Base-by-base conservation (phyloP, 2,113 vertebrate species). In the Amblyornis subalaris region DNA sequence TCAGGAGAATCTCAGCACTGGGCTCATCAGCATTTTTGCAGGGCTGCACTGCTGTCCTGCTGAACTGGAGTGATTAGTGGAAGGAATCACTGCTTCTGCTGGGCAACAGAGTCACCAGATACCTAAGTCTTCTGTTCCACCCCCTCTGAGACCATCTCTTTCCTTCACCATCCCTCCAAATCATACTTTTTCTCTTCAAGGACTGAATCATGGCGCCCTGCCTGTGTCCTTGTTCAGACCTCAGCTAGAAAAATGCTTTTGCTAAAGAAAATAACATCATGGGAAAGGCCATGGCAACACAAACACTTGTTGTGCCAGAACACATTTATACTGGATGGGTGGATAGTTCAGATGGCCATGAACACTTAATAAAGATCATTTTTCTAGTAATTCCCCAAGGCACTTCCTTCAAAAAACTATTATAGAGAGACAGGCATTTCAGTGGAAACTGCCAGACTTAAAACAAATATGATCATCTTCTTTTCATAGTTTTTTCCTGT, bases 231-330 rank as follows among this genome's bases (percentile, higher is more conserved):
- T 96, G 90, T 90, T 96, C 81, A 93, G 89, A 90, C 89, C 88
- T 88, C 85, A 58, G 80, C 81, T 96, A 96, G 88, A 94, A 97
- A 96, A 96, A 95, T 94, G 90, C 94, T 93, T 97, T 93, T 91
- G 76, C 96, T 97, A 96, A 97, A 97, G 94, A 96, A 97, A 97
- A 98, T 97, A 98, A 97, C 94, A 97, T 93, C 62, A 97, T 79
- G 75, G 26, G 48, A 54, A 97, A 97, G 94, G 94, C 95, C 97
- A 96, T 94, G 95, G 95, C 96, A 97, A 96, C 97, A 97, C 85
- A 97, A 97, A 98, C 83, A 97, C 82, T 94, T 85, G 88, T 97
- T 92, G 91, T 94, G 96, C 97, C 96, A 97, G 95, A 96, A 96
- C 88, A 97, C 87, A 94, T 94, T 97, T 96, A 96, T 95, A 94